Evolutionary conservation across 1,140 invertebrate species (phyloP).

Genomic region (Schlechtendalia chinensis): DNA sequence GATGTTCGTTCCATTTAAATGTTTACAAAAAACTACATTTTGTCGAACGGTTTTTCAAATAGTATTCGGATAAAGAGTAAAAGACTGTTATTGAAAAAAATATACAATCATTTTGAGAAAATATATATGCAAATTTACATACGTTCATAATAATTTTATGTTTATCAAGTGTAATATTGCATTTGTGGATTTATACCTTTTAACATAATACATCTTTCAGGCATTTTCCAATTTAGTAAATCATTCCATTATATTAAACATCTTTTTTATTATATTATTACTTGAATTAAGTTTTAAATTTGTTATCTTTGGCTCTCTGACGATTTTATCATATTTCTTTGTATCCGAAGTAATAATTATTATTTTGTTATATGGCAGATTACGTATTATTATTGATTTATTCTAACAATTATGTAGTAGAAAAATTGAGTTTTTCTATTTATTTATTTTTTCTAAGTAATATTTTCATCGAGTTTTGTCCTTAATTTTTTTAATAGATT

Average conservation of each 20-base stretch:
- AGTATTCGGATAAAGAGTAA: background rate
- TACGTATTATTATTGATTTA: no score
- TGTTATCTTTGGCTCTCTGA: no score
- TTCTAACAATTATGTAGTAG: no score
- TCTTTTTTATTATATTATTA: background rate
- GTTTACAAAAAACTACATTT: background rate
- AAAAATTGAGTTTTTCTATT: no score
- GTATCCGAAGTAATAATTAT: no score
- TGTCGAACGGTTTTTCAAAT: background rate
- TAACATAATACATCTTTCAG: slow-evolving; percentile 16
- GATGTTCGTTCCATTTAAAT: background rate
- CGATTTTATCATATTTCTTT: no score
- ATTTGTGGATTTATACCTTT: slow-evolving; percentile 4
- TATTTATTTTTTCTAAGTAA: no score
- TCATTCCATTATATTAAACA: slow-evolving; percentile 20
- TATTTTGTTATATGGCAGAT: no score
- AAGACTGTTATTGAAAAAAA: slow-evolving; percentile 2
- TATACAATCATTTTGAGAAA: background rate
- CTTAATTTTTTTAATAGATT: no score
- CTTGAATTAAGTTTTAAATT: background rate
- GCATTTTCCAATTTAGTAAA: slow-evolving; percentile 30
- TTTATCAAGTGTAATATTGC: slow-evolving; percentile 12
- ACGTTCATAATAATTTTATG: background rate
- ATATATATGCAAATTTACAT: background rate
- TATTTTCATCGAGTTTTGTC: no score